Conservation (phyloP, 2,888 invertebrate genomes). For the Maniola hyperantus region DNA sequence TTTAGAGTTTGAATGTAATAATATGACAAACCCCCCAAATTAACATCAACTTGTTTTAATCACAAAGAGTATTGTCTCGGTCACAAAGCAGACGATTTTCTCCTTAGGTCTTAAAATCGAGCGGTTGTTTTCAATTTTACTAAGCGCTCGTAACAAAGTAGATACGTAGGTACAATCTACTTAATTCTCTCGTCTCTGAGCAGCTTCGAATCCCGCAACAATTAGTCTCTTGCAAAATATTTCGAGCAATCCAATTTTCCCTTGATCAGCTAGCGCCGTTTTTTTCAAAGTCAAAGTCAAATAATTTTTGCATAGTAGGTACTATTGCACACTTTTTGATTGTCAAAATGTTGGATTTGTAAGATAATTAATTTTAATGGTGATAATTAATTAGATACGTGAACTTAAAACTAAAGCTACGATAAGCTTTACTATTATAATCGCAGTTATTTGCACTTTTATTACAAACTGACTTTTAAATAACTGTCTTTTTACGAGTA, state of each 20-base stretch:
- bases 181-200: not conserved
- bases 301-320: too few species aligned
- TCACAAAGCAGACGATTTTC: not conserved
- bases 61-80: not conserved
- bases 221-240: slow-evolving; percentile 10
- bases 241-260: not conserved
- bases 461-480: too few species aligned
- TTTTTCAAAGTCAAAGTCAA: too few species aligned
- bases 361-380: too few species aligned
- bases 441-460: too few species aligned
- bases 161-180: not conserved
- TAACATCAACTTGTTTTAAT: not conserved
- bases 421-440: too few species aligned
- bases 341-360: too few species aligned
- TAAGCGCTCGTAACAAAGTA: not conserved
- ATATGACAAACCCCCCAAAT: not conserved
- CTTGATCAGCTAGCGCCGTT: not conserved
- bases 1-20: too few species aligned
- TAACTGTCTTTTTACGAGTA: not conserved
- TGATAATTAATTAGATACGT: too few species aligned
- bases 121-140: slow-evolving; percentile 7
- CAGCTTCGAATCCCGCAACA: slow-evolving; percentile 1
- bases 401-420: too few species aligned
- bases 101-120: not conserved
- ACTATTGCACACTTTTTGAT: too few species aligned